These are phyloP conservation scores for Myrmecophaga tridactyla DNA, from an alignment of 2,113 vertebrate genomes.

Conservation along the genomic window DNA sequence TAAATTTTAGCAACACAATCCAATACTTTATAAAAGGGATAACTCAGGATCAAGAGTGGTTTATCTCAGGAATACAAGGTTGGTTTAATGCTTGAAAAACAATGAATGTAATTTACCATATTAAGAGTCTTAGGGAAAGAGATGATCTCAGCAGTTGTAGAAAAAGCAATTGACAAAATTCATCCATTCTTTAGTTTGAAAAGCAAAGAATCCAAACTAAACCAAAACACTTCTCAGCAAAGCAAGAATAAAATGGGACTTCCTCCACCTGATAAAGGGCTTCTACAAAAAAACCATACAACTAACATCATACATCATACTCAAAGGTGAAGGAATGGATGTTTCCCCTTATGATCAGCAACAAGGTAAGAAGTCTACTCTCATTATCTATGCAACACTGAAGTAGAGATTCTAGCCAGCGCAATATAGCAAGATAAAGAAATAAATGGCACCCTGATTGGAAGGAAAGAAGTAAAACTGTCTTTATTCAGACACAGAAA, in stretches of 20 bases:
- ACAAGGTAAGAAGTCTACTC: background rate
- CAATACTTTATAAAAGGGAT: conserved; percentile 2
- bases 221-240: background rate
- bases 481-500: background rate
- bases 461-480: background rate
- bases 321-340: background rate
- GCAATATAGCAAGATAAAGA: background rate
- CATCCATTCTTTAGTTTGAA: background rate
- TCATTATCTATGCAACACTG: background rate
- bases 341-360: background rate
- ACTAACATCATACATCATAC: background rate
- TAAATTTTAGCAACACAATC: background rate
- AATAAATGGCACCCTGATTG: background rate
- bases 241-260: background rate
- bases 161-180: conserved; percentile 11
- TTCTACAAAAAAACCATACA: background rate
- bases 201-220: background rate
- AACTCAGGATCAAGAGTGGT: background rate
- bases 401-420: background rate
- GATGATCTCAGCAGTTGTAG: background rate
- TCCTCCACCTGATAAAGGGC: background rate
- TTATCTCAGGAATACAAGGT: conserved; percentile 15
- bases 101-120: background rate
- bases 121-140: background rate
- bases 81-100: background rate